These are phyloP conservation scores for Brachypterus glaber DNA, from an alignment of 2,888 invertebrate genomes.

Conservation along the genomic window DNA sequence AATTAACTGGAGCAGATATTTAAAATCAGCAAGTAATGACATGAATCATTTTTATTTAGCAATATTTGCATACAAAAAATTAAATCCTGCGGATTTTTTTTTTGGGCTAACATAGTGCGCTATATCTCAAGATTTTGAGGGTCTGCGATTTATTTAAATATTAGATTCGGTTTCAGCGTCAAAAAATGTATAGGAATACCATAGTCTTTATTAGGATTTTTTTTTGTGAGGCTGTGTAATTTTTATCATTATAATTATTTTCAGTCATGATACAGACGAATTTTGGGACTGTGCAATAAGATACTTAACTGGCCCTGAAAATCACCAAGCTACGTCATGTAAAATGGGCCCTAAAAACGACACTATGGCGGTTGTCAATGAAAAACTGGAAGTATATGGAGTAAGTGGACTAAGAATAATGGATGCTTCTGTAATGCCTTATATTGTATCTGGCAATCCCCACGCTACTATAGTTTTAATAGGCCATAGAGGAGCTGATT, in stretches of 20 bases:
- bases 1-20: too few relatives aligned
- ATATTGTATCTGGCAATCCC: conserved; percentile 17
- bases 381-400: conserved; percentile 19
- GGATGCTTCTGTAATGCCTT: conserved; percentile 22
- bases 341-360: conserved; percentile 63
- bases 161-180: too few relatives aligned
- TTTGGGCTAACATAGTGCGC: too few relatives aligned
- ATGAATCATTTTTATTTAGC: too few relatives aligned
- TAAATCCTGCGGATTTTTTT: too few relatives aligned
- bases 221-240: too few relatives aligned
- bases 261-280: conserved; percentile 45
- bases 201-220: too few relatives aligned
- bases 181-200: too few relatives aligned
- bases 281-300: conserved; percentile 62
- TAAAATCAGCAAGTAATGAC: too few relatives aligned
- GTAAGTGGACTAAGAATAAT: conserved; percentile 19
- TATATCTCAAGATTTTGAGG: too few relatives aligned
- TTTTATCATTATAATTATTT: conserved; percentile 37
- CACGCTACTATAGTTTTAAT: conserved; percentile 22
- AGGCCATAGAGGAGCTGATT: conserved; percentile 20
- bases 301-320: conserved; percentile 59
- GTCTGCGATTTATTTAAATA: too few relatives aligned
- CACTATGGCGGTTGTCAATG: conserved; percentile 49
- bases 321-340: conserved; percentile 67
- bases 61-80: too few relatives aligned